Evolutionary conservation across 2,113 vertebrate genomes (phyloP).

Genomic region (Alexandromys fortis): DNA sequence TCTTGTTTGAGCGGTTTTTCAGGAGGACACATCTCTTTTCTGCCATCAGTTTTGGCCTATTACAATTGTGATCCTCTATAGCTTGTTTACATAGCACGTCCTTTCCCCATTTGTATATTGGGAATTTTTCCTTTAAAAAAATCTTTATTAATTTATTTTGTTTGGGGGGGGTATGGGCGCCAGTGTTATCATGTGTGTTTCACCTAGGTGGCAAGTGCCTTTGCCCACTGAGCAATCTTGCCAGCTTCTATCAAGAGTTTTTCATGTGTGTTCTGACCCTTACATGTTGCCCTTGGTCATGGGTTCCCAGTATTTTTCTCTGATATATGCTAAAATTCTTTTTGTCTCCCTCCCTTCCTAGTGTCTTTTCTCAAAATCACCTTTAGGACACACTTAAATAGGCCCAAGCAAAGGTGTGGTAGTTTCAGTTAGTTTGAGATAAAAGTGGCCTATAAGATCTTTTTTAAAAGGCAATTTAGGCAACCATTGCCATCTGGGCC

Average conservation of each 20-base stretch:
- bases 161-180: not conserved
- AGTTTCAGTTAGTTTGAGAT: not conserved
- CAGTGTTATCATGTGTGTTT: not conserved
- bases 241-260: not conserved
- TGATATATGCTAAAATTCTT: not conserved
- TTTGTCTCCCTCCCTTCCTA: not conserved
- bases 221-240: not conserved
- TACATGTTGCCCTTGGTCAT: not conserved
- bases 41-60: not conserved
- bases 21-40: not conserved
- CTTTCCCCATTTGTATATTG: not conserved
- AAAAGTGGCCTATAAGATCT: not conserved
- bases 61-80: not conserved
- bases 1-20: not conserved
- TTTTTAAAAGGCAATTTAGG: not conserved
- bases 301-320: not conserved
- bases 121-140: not conserved
- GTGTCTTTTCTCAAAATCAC: not conserved
- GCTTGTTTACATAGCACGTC: not conserved
- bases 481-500: not conserved
- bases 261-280: not conserved
- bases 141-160: not conserved
- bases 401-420: not conserved
- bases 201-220: not conserved
- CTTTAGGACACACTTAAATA: not conserved